These are phyloP conservation scores for Acipenser ruthenus DNA, from an alignment of 2,797 vertebrate genomes.

Conservation along the genomic window DNA sequence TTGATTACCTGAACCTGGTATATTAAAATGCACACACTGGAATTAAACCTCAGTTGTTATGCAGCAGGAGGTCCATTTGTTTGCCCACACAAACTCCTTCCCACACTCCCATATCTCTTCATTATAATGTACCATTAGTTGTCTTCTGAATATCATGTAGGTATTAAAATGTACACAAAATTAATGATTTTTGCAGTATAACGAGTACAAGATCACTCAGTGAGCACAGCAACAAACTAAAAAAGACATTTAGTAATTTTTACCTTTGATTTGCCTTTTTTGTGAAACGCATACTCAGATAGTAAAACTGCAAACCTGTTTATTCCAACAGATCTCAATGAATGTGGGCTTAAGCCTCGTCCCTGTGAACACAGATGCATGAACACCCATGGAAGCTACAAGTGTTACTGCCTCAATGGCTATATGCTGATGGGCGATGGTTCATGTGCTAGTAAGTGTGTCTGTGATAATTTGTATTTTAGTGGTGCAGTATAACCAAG, in stretches of 20 bases:
- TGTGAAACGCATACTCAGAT: too few relatives aligned
- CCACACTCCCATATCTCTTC: neutral
- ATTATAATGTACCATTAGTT: too few relatives aligned
- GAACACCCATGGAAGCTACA: slow-evolving; percentile 92
- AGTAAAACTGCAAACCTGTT: neutral
- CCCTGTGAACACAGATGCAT: slow-evolving; percentile 93
- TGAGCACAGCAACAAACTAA: too few relatives aligned
- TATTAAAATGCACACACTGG: slow-evolving; percentile 10
- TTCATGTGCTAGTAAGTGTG: slow-evolving; percentile 81
- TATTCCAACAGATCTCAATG: slow-evolving; percentile 77
- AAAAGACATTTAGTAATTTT: too few relatives aligned
- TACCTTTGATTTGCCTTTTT: too few relatives aligned
- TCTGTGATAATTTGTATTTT: neutral
- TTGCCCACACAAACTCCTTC: neutral
- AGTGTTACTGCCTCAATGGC: slow-evolving; percentile 91
- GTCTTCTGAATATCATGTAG: too few relatives aligned
- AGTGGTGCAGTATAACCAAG: neutral
- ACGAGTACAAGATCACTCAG: too few relatives aligned
- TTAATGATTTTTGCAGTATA: too few relatives aligned
- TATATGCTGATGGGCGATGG: slow-evolving; percentile 81
- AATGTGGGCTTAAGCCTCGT: slow-evolving; percentile 86
- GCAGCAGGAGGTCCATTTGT: neutral
- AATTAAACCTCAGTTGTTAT: slow-evolving; percentile 16
- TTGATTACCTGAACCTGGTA: slow-evolving; percentile 13
- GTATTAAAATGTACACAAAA: too few relatives aligned